phyloP scores from a whole-genome alignment of 1,140 invertebrate species.

The Teleogryllus occipitalis region DNA sequence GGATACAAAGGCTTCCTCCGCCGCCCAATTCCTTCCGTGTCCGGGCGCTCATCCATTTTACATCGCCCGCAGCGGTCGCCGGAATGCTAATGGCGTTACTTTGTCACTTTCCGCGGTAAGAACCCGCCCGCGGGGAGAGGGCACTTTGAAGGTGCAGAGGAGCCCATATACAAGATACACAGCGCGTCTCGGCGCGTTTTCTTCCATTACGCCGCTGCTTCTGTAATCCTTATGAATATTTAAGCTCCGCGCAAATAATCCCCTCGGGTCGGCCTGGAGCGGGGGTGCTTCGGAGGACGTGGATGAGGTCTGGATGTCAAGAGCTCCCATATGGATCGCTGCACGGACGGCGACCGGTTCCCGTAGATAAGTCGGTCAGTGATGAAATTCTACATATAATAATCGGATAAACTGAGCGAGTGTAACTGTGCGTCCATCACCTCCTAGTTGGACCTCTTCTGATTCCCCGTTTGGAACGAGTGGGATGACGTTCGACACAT shows the following conservation, averaged over 20 bases:
- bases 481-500: too few relatives aligned
- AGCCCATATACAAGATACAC: slow-evolving; percentile 4
- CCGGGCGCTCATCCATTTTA: neutral
- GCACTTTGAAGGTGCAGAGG: neutral
- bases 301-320: too few relatives aligned
- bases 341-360: too few relatives aligned
- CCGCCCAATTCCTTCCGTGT: neutral
- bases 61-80: neutral
- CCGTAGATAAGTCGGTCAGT: too few relatives aligned
- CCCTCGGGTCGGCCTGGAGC: too few relatives aligned
- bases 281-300: too few relatives aligned
- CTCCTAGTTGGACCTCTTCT: too few relatives aligned
- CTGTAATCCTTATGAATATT: slow-evolving; percentile 5
- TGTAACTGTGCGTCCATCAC: too few relatives aligned
- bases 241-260: neutral
- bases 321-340: too few relatives aligned
- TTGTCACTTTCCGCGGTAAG: neutral
- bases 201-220: neutral
- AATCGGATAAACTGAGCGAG: too few relatives aligned
- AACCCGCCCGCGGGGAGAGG: neutral
- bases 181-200: neutral
- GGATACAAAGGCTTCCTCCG: neutral
- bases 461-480: too few relatives aligned
- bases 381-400: too few relatives aligned
- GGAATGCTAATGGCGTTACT: slow-evolving; percentile 1